Percentiles rank a stretch among this genome's conserved stretches.
These are phyloP conservation scores for Lydus trimaculatus DNA, from an alignment of 2,888 invertebrate genomes.

Conservation along the genomic window DNA sequence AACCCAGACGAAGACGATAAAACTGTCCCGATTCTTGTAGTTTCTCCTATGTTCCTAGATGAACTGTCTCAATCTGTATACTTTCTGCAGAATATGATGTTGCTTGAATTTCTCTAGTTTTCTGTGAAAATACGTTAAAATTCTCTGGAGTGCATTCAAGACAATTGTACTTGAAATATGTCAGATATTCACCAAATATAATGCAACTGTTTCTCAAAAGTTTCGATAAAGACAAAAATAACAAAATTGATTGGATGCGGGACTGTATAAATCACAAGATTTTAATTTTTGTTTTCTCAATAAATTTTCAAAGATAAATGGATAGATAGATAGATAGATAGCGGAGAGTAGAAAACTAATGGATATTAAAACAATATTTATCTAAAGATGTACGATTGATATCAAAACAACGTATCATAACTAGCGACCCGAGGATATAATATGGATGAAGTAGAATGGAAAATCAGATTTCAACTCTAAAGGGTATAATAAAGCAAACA, in stretches of 20 bases:
- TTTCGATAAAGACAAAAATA: neutral
- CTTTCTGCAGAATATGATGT: too few species aligned
- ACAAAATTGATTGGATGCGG: neutral
- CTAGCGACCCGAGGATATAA: slow-evolving; percentile 40
- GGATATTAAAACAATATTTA: slow-evolving; percentile 16
- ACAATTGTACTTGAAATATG: neutral
- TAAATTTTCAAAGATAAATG: neutral
- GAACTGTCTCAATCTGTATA: too few species aligned
- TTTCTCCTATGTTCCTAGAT: neutral
- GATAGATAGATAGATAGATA: slow-evolving; percentile 1
- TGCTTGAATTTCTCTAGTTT: neutral
- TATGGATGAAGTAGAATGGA: slow-evolving; percentile 45
- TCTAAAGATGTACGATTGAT: slow-evolving; percentile 24
- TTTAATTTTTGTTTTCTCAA: neutral
- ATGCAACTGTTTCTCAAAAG: neutral
- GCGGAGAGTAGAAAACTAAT: neutral
- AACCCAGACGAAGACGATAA: too few species aligned
- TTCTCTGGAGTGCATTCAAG: neutral
- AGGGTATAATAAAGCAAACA: slow-evolving; percentile 49
- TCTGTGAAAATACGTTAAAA: neutral
- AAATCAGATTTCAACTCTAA: slow-evolving; percentile 51
- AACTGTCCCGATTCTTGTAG: neutral
- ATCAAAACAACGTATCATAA: slow-evolving; percentile 42
- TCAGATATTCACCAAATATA: neutral
- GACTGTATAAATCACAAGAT: neutral